phyloP scores from a whole-genome alignment of 2,113 vertebrate genomes.

The Eurystomus gularis region DNA sequence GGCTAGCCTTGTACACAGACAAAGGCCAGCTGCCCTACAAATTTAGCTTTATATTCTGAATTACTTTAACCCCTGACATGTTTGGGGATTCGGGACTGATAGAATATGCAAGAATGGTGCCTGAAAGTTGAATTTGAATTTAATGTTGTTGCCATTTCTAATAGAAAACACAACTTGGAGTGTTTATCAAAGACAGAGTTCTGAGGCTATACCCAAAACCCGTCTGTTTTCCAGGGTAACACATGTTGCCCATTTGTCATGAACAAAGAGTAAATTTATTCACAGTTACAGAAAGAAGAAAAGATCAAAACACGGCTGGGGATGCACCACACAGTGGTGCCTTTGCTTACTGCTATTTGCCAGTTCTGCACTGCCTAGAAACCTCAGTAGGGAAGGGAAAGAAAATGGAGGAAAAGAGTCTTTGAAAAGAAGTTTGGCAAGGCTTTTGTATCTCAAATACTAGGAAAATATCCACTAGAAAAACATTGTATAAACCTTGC shows the following conservation, averaged over 20 bases:
- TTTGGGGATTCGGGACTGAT: not conserved
- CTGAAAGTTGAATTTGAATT: not conserved
- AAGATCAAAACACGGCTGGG: not conserved
- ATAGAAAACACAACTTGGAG: not conserved
- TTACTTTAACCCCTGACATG: not conserved
- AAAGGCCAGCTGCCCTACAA: not conserved
- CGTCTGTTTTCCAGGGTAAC: not conserved
- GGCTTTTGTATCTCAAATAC: not conserved
- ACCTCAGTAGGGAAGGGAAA: not conserved
- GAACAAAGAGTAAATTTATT: not conserved
- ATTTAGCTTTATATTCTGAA: not conserved
- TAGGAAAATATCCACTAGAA: not conserved
- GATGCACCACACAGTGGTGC: not conserved
- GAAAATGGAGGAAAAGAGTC: not conserved
- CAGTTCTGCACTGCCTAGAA: not conserved
- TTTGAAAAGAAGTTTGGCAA: not conserved
- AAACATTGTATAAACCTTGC: not conserved
- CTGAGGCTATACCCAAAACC: not conserved
- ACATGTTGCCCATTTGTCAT: not conserved
- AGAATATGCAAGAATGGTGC: not conserved
- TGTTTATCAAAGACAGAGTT: not conserved
- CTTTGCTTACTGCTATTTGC: not conserved
- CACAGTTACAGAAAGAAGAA: not conserved
- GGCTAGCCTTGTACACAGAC: not conserved
- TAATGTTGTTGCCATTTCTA: not conserved